A percentile compares a stretch with the other conserved stretches of the same genome.
phyloP scores from a whole-genome alignment of 2,113 vertebrate genomes.

The Alosa alosa region DNA sequence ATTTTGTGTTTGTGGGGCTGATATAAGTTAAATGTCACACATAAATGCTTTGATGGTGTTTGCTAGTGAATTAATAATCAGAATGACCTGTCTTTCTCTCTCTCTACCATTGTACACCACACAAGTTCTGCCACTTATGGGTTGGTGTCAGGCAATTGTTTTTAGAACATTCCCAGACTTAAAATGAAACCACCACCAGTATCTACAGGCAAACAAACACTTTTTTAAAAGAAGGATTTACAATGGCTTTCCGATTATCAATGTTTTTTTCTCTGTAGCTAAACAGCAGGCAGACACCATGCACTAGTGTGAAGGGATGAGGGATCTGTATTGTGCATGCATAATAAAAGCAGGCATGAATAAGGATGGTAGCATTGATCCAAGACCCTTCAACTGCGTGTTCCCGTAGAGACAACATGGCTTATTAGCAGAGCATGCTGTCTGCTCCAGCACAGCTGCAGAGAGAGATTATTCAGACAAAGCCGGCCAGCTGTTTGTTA shows the following conservation, averaged over 20 bases:
- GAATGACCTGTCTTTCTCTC: neutral
- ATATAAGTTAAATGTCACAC: neutral
- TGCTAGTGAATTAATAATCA: neutral
- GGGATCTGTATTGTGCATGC: slow-evolving; percentile 51
- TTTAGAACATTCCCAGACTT: neutral
- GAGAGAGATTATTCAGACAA: slow-evolving; percentile 73
- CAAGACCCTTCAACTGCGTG: slow-evolving; percentile 65
- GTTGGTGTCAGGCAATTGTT: neutral
- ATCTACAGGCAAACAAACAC: neutral
- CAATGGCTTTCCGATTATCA: neutral
- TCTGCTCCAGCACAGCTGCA: slow-evolving; percentile 74
- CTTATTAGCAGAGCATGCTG: slow-evolving; percentile 77
- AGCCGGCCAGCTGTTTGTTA: slow-evolving; percentile 76
- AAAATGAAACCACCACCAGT: neutral
- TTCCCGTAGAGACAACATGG: slow-evolving; percentile 71
- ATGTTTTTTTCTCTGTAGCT: slow-evolving; percentile 13
- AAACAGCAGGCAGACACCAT: neutral
- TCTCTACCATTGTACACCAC: neutral
- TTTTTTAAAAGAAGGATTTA: neutral
- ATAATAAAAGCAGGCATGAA: slow-evolving; percentile 55
- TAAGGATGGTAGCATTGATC: slow-evolving; percentile 68
- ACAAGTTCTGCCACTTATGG: neutral
- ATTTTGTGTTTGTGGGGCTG: neutral
- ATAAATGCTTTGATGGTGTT: slow-evolving; percentile 11
- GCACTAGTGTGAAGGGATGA: slow-evolving; percentile 13